Percentiles rank a stretch among this genome's conserved stretches.
Conservation (phyloP, 2,113 vertebrate genomes). For the Candoia aspera region DNA sequence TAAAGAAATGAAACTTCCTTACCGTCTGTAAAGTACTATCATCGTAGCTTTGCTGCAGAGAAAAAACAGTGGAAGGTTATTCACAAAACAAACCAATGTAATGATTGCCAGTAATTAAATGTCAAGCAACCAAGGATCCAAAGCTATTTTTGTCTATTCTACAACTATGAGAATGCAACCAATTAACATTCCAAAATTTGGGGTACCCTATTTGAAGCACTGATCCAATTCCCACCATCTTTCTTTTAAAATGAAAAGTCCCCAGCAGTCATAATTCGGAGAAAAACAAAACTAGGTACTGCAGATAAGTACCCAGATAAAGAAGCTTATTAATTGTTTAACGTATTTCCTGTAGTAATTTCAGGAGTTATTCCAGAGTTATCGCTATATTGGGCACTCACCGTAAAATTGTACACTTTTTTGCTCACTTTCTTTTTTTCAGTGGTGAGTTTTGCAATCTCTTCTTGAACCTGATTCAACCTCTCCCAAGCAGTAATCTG, state of each 20-base stretch:
- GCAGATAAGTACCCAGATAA: background rate
- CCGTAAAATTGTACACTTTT: constrained; percentile 74
- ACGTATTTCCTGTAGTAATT: background rate
- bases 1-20: background rate
- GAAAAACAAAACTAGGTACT: background rate
- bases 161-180: background rate
- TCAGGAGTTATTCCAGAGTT: background rate
- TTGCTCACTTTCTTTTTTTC: constrained; percentile 74
- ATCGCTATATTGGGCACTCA: constrained; percentile 53
- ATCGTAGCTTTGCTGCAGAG: constrained; percentile 46
- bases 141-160: background rate
- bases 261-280: background rate
- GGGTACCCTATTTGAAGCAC: background rate
- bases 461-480: constrained; percentile 70
- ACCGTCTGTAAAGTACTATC: constrained; percentile 31
- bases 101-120: background rate
- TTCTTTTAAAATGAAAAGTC: background rate
- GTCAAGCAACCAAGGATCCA: background rate
- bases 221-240: background rate
- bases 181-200: background rate
- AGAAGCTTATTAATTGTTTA: background rate
- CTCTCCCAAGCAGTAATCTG: constrained; percentile 82
- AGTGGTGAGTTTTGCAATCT: constrained; percentile 75
- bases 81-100: background rate
- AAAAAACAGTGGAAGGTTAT: background rate